Evolutionary conservation across 92 coral and sea anemone genomes (phyloP).

Genomic region (Meandrina meandrites): DNA sequence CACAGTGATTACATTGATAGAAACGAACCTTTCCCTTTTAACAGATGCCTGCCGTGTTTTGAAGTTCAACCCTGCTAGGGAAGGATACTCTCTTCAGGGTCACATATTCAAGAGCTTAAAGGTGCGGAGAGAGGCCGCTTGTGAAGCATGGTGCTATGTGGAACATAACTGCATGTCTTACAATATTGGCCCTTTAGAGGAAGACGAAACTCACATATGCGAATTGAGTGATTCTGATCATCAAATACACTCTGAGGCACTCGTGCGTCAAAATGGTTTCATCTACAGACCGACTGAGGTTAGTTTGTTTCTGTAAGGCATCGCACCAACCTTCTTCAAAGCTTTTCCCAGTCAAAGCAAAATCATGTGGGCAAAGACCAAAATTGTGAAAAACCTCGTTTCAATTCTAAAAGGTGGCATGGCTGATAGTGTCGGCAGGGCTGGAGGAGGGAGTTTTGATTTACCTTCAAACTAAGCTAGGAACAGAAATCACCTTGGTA

Average conservation of each 20-base stretch:
- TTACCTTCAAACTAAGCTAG: too few relatives aligned
- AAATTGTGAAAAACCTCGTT: too few relatives aligned
- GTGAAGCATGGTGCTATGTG: not conserved
- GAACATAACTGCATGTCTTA: constrained; percentile 20
- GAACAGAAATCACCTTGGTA: too few relatives aligned
- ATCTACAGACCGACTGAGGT: constrained; percentile 15
- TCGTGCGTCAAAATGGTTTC: not conserved
- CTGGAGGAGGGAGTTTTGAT: too few relatives aligned
- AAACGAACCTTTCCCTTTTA: not conserved
- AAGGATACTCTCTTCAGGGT: constrained; percentile 19
- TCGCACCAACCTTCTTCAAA: not conserved
- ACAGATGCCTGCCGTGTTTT: constrained; percentile 18
- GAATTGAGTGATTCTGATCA: constrained; percentile 28
- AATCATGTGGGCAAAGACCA: not conserved
- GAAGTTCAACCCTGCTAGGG: constrained; percentile 3
- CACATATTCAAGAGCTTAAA: not conserved
- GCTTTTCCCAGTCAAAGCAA: not conserved
- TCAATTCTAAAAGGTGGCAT: too few relatives aligned
- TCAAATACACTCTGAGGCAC: not conserved
- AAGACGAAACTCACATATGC: not conserved
- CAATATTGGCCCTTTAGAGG: not conserved
- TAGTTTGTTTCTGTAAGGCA: not conserved
- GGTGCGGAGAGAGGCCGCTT: not conserved
- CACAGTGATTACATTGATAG: too few relatives aligned
- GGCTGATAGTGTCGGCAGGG: too few relatives aligned